A percentile compares a stretch with the other conserved stretches of the same genome.
Conservation (phyloP, 2,888 invertebrate species). For the Conomelus anceps region DNA sequence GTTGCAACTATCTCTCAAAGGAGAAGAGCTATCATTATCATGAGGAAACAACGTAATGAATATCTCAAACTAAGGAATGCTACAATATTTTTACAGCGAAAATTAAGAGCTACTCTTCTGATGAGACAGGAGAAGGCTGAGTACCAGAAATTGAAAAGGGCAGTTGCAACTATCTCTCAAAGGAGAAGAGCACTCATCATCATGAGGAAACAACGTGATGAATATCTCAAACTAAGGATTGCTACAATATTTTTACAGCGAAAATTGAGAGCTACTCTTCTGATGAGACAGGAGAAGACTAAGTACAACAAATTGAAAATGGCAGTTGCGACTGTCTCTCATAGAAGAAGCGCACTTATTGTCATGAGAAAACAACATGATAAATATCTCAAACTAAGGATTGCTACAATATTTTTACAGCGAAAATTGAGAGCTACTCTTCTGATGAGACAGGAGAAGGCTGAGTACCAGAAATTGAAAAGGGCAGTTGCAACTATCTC, state of each 20-base stretch:
- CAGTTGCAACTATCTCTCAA: background rate
- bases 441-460: background rate
- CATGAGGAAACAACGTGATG: background rate
- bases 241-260: no score
- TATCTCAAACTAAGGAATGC: background rate
- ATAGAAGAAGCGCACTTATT: no score
- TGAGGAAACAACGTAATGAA: background rate
- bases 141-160: background rate
- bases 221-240: no score
- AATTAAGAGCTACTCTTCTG: background rate
- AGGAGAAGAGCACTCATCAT: background rate
- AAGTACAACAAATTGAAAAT: background rate
- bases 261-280: background rate
- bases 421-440: background rate
- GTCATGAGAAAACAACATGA: no score
- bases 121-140: background rate
- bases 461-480: background rate
- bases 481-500: background rate
- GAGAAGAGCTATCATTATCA: background rate
- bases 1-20: background rate
- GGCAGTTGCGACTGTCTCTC: no score
- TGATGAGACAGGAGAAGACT: no score
- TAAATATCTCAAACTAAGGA: background rate
- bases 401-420: background rate
- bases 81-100: background rate